These are phyloP conservation scores for Sebastes schlegelii DNA, from an alignment of 2,113 vertebrate genomes.

Conservation along the genomic window DNA sequence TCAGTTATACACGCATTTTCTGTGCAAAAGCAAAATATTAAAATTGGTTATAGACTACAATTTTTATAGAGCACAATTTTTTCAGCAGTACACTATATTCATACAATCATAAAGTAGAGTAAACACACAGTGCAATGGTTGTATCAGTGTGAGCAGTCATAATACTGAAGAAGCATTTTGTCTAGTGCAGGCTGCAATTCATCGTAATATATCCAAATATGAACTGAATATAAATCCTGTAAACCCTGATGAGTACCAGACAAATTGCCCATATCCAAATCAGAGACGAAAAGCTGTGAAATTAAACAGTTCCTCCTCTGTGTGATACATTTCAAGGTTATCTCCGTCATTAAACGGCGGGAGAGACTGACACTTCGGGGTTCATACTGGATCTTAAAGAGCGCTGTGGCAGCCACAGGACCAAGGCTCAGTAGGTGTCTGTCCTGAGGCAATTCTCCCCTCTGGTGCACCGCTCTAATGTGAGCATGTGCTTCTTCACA, in stretches of 20 bases:
- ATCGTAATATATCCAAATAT: slow-evolving; percentile 35
- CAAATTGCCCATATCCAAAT: slow-evolving; percentile 51
- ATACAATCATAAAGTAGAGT: not conserved
- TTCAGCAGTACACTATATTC: not conserved
- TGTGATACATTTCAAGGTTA: slow-evolving; percentile 61
- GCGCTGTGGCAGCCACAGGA: slow-evolving; percentile 46
- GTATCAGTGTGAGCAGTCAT: not conserved
- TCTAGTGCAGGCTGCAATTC: slow-evolving; percentile 4
- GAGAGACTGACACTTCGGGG: slow-evolving; percentile 33
- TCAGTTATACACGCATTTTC: not conserved
- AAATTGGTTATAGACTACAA: not conserved
- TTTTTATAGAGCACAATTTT: no score
- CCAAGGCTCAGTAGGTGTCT: slow-evolving; percentile 60
- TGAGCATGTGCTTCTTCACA: slow-evolving; percentile 58
- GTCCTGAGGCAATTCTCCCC: slow-evolving; percentile 53
- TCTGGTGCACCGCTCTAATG: slow-evolving; percentile 54
- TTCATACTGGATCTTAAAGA: slow-evolving; percentile 57
- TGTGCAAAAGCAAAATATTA: not conserved
- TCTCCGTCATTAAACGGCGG: slow-evolving; percentile 49
- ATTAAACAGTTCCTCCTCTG: slow-evolving; percentile 49
- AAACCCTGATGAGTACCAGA: slow-evolving; percentile 25
- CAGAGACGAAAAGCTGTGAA: slow-evolving; percentile 43
- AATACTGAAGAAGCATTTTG: slow-evolving; percentile 19
- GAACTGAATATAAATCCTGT: slow-evolving; percentile 30
- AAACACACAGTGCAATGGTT: not conserved